Conservation (phyloP, 2,797 vertebrate species). For the Craterocephalus amniculus region DNA sequence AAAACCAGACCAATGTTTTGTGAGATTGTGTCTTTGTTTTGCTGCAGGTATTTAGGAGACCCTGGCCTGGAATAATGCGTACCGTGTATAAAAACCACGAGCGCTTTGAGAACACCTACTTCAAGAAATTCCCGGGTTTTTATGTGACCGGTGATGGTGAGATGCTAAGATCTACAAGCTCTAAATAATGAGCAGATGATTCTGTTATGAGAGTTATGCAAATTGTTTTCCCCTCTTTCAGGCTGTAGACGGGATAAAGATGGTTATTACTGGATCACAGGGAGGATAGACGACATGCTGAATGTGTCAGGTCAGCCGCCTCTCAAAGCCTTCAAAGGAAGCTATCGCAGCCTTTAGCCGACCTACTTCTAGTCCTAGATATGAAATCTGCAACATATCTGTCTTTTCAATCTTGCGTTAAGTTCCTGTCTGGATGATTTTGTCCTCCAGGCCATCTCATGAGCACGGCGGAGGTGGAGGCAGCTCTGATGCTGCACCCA, state of each 20-base stretch:
- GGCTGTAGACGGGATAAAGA: constrained; percentile 87
- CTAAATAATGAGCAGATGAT: not conserved
- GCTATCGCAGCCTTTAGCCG: not conserved
- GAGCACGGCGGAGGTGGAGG: constrained; percentile 87
- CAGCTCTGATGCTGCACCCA: constrained; percentile 76
- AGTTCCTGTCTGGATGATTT: not conserved
- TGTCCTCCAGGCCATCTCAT: constrained; percentile 82
- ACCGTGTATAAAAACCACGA: constrained; percentile 82
- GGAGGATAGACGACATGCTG: constrained; percentile 88
- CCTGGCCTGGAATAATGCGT: constrained; percentile 88
- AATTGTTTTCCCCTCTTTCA: constrained; percentile 48
- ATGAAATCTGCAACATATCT: not conserved
- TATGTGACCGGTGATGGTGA: constrained; percentile 88
- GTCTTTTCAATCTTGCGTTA: not conserved
- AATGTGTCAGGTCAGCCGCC: constrained; percentile 82
- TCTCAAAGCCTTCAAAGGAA: not conserved
- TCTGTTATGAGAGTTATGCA: constrained; percentile 7
- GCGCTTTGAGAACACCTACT: constrained; percentile 86
- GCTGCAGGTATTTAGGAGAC: constrained; percentile 83
- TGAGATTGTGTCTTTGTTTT: not conserved
- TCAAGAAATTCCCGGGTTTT: constrained; percentile 86
- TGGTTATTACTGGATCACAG: constrained; percentile 89
- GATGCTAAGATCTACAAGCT: constrained; percentile 12
- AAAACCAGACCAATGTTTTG: not conserved
- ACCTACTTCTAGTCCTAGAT: not conserved